These are phyloP conservation scores for Amiota communis DNA, from an alignment of 2,888 invertebrate genomes.

Conservation along the genomic window DNA sequence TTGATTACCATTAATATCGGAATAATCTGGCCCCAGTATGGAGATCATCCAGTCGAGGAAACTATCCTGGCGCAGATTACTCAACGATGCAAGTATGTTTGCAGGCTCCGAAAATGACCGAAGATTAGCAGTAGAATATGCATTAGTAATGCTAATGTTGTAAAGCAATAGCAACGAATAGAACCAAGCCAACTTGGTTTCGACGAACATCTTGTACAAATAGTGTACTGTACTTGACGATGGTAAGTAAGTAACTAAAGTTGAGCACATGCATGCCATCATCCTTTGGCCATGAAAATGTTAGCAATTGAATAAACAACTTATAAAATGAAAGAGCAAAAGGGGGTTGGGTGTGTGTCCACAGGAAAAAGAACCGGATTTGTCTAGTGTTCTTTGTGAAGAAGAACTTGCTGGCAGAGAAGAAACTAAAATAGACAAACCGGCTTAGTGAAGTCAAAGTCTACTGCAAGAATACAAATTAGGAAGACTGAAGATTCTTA, in stretches of 20 bases:
- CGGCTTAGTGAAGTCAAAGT: slow-evolving; percentile 31
- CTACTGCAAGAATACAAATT: no score
- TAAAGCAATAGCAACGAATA: slow-evolving; percentile 9
- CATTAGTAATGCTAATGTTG: slow-evolving; percentile 34
- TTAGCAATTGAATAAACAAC: not conserved
- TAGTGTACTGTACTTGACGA: slow-evolving; percentile 21
- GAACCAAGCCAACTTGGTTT: slow-evolving; percentile 6
- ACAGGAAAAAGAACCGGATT: slow-evolving; percentile 30
- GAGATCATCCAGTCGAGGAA: slow-evolving; percentile 65
- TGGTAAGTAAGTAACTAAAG: slow-evolving; percentile 8
- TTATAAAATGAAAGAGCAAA: not conserved
- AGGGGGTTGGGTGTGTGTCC: not conserved
- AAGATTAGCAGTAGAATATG: slow-evolving; percentile 35
- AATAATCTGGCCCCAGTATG: slow-evolving; percentile 55
- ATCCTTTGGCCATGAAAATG: not conserved
- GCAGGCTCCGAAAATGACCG: slow-evolving; percentile 47
- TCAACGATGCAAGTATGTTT: slow-evolving; percentile 51
- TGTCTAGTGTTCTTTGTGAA: not conserved
- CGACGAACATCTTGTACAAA: not conserved
- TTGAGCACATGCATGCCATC: not conserved
- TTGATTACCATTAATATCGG: slow-evolving; percentile 35
- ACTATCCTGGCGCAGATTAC: slow-evolving; percentile 55
- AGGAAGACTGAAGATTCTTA: no score
- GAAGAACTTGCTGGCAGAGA: slow-evolving; percentile 38
- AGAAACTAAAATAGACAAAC: slow-evolving; percentile 42